A percentile compares a stretch with the other conserved stretches of the same genome.
Evolutionary conservation across 1,140 invertebrate species (phyloP).

Genomic region (Drosophila lacertosa): DNA sequence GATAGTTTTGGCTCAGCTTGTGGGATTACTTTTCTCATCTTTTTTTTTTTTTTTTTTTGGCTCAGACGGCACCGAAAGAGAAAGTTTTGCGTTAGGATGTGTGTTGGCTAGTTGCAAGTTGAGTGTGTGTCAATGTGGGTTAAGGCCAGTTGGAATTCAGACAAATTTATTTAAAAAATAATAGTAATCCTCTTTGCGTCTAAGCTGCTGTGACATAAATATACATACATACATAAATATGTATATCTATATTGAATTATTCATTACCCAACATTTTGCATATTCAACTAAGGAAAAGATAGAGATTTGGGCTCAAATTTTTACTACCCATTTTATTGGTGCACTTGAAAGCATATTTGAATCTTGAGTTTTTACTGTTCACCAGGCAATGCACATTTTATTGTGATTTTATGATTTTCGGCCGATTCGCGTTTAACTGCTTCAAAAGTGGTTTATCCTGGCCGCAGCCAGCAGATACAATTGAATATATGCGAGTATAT

Average conservation of each 20-base stretch:
- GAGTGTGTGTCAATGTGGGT: conserved; percentile 11
- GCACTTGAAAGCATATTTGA: conserved; percentile 1
- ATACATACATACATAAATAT: background rate
- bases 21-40: conserved; percentile 4
- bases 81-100: conserved; percentile 24
- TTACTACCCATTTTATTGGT: background rate
- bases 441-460: conserved; percentile 5
- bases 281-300: background rate
- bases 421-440: conserved; percentile 32
- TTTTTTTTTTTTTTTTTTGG: conserved; percentile 8
- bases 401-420: conserved; percentile 42
- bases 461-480: conserved; percentile 40
- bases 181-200: too few species aligned
- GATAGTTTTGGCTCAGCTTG: conserved; percentile 60
- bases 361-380: background rate
- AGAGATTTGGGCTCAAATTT: background rate
- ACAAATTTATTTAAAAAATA: background rate
- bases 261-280: too few species aligned
- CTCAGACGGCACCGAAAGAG: background rate
- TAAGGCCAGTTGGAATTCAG: conserved; percentile 2
- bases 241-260: too few species aligned
- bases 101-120: conserved; percentile 6
- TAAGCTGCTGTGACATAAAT: too few species aligned
- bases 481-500: conserved; percentile 40
- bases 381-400: conserved; percentile 18